These are phyloP conservation scores for Trogon surrucura DNA, from an alignment of 2,113 vertebrate genomes.

Conservation along the genomic window DNA sequence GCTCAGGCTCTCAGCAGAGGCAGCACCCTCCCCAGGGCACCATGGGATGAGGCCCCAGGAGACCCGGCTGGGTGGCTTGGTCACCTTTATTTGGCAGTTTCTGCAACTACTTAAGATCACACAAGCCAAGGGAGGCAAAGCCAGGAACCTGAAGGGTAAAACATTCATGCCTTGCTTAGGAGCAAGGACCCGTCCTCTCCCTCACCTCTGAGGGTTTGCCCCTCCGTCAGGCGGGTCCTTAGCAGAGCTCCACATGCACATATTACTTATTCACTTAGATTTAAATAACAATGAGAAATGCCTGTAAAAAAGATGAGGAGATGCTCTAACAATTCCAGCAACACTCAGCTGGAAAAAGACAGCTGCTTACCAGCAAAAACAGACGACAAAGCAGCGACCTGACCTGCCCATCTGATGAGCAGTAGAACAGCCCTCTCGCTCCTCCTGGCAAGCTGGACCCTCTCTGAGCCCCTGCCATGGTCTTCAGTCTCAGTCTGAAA, in stretches of 20 bases:
- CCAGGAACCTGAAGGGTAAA: neutral
- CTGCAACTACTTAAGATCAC: neutral
- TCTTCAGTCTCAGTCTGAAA: neutral
- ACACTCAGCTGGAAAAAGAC: neutral
- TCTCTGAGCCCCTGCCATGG: neutral
- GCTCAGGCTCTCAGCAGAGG: neutral
- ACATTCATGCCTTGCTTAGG: neutral
- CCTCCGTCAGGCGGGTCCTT: neutral
- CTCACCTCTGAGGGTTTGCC: neutral
- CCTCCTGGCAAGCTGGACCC: neutral
- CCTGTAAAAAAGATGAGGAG: neutral
- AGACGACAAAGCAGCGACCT: neutral
- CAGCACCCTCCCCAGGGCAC: neutral
- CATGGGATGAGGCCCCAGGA: neutral
- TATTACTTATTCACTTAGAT: neutral
- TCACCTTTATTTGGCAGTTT: neutral
- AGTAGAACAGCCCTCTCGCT: neutral
- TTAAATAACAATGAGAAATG: neutral
- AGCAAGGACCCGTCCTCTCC: neutral
- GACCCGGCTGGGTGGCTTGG: neutral
- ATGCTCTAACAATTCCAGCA: neutral
- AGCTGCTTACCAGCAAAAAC: neutral
- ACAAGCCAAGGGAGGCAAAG: neutral
- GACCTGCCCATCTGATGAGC: neutral
- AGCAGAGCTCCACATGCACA: neutral